phyloP scores from a whole-genome alignment of 2,797 vertebrate genomes.

The Micropoecilia bifurca region DNA sequence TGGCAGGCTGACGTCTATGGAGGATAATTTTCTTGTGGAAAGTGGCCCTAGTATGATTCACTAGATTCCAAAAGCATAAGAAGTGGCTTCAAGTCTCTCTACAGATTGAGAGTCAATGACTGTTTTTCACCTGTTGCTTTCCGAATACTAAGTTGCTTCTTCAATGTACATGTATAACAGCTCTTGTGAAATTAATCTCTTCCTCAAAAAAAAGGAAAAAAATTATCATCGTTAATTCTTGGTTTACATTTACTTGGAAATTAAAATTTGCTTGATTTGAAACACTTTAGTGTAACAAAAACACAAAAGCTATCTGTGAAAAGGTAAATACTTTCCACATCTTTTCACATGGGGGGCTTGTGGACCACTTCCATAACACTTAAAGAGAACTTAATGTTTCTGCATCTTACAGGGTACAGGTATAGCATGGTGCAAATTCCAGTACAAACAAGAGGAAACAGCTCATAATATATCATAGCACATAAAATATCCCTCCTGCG shows the following conservation, averaged over 20 bases:
- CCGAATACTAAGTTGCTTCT: too few species aligned
- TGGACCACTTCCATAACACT: not conserved
- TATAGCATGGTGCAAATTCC: not conserved
- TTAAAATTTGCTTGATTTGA: not conserved
- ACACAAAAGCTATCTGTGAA: not conserved
- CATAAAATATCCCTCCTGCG: too few species aligned
- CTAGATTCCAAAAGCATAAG: not conserved
- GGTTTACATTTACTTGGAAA: not conserved
- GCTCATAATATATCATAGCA: not conserved
- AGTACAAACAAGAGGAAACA: not conserved
- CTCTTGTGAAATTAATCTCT: not conserved
- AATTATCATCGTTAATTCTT: too few species aligned
- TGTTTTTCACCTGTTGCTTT: not conserved
- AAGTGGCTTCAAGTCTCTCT: not conserved
- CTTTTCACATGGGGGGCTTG: not conserved
- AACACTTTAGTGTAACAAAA: too few species aligned
- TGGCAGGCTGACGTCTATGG: too few species aligned
- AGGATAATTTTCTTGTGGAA: not conserved
- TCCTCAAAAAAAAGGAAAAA: not conserved
- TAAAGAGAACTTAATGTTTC: not conserved
- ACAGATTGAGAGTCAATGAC: not conserved
- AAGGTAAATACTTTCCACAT: not conserved
- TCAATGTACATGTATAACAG: too few species aligned
- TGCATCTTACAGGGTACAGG: too few species aligned
- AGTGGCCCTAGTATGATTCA: not conserved